Base-by-base conservation (phyloP, 2,797 vertebrate species). In the Phrynocephalus guinanensis region DNA sequence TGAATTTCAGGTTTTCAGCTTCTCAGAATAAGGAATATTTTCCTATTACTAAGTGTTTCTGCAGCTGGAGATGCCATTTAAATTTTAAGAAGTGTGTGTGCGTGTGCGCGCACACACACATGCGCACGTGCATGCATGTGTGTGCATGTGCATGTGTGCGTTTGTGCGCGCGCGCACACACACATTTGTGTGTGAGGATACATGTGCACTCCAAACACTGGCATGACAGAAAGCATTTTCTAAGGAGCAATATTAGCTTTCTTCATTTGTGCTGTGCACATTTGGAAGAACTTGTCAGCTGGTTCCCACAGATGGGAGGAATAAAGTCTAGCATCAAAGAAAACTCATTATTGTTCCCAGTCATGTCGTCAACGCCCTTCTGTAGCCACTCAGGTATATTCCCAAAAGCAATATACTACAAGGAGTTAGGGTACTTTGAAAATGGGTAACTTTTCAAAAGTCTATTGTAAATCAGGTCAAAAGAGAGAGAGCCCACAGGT, bases 371-470 rank as follows among this genome's bases (percentile, higher is more conserved):
- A 90, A 88, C 91, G 88, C 0, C 89, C 91, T 93, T 92, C 82
- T 81, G 82, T 92, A 82, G 82, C 91, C 87, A 94, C 88, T 90
- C 83, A 91, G 88, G 79, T 94, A 76, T 86, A 76, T 81, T 84
- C 71, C 68, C 60, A 63, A 73, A 84, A 90, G 56, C 84, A 52
- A 81, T 89, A 81, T 20, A 86, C 50, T 84, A 63, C 8, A 84
- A 89, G 80, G 75, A 86, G 85, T 89, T 89, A 85, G 63, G 56
- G 18, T 91, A 81, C 78, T 87, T 92, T 88, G 84, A 91, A 89
- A 66, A 28, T 91, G 60, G 80, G 85, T 88, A 93, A 75, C 50
- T 48, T 90, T 92, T 95, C 80, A 86, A 84, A 91, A 92, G 15
- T 83, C 84, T 77, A 88, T 75, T 84, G 81, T 86, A 89, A 92